Evolutionary conservation across 2,113 vertebrate species (phyloP).

Genomic region (Cavia porcellus): DNA sequence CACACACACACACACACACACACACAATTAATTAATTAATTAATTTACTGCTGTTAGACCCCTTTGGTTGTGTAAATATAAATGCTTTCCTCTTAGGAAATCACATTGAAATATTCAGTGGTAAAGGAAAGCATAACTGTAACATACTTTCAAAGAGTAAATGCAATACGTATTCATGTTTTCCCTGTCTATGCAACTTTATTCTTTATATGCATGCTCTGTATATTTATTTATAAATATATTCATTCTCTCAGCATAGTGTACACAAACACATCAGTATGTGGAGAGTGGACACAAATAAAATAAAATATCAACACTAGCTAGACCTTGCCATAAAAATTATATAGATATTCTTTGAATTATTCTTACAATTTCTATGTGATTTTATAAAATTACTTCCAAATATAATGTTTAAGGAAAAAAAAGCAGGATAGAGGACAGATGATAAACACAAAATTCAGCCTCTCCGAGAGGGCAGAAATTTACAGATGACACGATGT

Average conservation of each 20-base stretch:
- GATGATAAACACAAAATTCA: not conserved
- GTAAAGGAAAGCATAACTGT: not conserved
- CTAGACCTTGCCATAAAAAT: not conserved
- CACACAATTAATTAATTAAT: no score
- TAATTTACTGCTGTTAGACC: not conserved
- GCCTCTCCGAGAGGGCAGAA: not conserved
- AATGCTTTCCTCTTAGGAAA: no score
- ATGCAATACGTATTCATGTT: not conserved
- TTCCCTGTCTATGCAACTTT: not conserved
- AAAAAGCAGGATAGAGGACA: not conserved
- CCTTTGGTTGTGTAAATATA: no score
- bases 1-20: no score
- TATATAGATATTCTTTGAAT: not conserved
- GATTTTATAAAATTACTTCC: conserved; percentile 18
- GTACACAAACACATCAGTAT: not conserved
- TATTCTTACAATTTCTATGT: not conserved
- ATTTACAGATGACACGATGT: not conserved
- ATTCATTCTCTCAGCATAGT: not conserved
- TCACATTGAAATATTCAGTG: not conserved
- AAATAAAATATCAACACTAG: not conserved
- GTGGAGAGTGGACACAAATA: not conserved
- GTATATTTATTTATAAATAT: not conserved
- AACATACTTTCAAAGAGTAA: not conserved
- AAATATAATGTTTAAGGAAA: not conserved
- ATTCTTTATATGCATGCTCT: not conserved